Evolutionary conservation across 2,113 vertebrate genomes (phyloP).

Genomic region (Scophthalmus maximus): DNA sequence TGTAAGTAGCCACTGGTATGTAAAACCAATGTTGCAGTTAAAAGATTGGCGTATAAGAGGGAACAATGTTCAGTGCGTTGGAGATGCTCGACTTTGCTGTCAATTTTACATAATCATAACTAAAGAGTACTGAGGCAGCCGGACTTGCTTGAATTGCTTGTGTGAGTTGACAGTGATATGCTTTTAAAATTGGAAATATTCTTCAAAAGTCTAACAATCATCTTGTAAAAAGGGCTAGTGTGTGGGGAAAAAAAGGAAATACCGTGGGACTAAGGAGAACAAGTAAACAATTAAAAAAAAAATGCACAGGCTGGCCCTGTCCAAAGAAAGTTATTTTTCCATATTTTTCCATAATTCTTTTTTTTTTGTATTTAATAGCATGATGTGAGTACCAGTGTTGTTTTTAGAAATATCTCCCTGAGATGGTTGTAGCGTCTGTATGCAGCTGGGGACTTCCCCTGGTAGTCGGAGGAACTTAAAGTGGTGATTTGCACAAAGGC

Average conservation of each 20-base stretch:
- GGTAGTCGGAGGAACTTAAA: conserved; percentile 58
- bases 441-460: conserved; percentile 54
- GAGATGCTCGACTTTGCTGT: conserved; percentile 39
- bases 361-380: conserved; percentile 59
- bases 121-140: neutral
- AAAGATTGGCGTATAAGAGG: conserved; percentile 20
- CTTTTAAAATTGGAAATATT: conserved; percentile 50
- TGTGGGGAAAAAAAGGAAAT: conserved; percentile 14
- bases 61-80: conserved; percentile 21
- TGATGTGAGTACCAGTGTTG: conserved; percentile 62
- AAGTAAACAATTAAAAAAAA: conserved; percentile 62
- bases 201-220: conserved; percentile 63
- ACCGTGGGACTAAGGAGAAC: conserved; percentile 46
- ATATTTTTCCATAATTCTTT: conserved; percentile 32
- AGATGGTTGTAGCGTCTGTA: conserved; percentile 52
- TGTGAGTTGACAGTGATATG: conserved; percentile 1
- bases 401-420: conserved; percentile 55
- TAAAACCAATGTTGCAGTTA: conserved; percentile 47
- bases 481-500: conserved; percentile 80
- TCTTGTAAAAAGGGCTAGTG: conserved; percentile 68
- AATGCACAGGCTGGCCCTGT: conserved; percentile 86
- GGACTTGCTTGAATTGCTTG: conserved; percentile 13
- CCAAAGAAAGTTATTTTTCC: conserved; percentile 82
- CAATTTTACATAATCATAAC: conserved; percentile 35
- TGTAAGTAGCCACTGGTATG: conserved; percentile 49